Base-by-base conservation (phyloP, 2,888 invertebrate species). In the Frankliniella fusca region DNA sequence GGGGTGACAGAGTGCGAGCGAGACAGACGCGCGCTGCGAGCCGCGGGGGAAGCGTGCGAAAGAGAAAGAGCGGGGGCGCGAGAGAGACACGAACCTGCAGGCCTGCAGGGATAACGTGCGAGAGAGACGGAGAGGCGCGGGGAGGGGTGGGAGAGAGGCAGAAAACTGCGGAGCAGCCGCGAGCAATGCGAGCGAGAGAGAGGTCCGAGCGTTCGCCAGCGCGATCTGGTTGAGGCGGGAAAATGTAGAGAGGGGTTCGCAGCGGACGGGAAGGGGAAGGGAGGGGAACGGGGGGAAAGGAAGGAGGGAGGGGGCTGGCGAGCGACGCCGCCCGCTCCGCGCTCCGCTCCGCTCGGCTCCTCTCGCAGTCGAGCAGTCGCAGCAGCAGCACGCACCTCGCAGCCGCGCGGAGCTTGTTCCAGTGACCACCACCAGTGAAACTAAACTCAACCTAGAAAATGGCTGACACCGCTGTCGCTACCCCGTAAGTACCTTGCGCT, bases 211-310 rank as follows among this genome's bases (percentile, higher is more conserved):
- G 27, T 23, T 27, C 3, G 70, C 27, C 70, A 76, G 70, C 70
- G 70, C 27, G 70, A 76, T 76, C 70, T 76, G 70, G 70, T 76
- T 76, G 70, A 76, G 23, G 70, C 70, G 70, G 70, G 70, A 76
- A 76, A 76, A 76, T 76, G 70, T 76, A 76, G 70, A 76, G 70
- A 76, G 70, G 70, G 70, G 70, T 76, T 76, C 70, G 23, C 70
- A 27, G 70, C 70, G 54, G 54, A 20, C 61, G 61, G 61, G 61
- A 38, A 38, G 38, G 38, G 38, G 38, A 38, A 5, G 38, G 38
- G 38, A 38, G 38, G 38, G 38, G 38, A 38, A 5, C n/a, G n/a
- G n/a, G n/a, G n/a, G n/a, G n/a, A n/a, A n/a, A n/a, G n/a, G n/a
- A n/a, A 5, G 38, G 38, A 38, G 38, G 38, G 38, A 38, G 38